Evolutionary conservation across 2,888 invertebrate genomes (phyloP).

Genomic region (Leptodirus hochenwartii): DNA sequence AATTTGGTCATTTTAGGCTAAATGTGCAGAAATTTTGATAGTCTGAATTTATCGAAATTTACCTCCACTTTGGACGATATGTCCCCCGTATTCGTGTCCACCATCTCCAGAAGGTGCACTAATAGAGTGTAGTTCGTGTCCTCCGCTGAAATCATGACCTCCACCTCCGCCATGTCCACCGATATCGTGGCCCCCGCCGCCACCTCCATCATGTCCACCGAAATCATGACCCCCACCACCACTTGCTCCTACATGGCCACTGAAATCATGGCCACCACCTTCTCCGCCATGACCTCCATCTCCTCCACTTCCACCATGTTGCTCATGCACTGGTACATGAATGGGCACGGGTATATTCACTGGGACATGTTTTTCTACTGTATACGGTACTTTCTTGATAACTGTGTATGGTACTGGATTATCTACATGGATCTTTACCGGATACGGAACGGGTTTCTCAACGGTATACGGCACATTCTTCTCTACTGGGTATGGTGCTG

Average conservation of each 20-base stretch:
- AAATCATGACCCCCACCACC: constrained; percentile 8
- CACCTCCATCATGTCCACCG: constrained; percentile 9
- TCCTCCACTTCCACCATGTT: constrained; percentile 19
- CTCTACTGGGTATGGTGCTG: constrained; percentile 50
- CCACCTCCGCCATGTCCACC: too few species aligned
- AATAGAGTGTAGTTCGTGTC: constrained; percentile 5
- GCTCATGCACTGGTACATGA: constrained; percentile 37
- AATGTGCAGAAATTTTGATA: too few species aligned
- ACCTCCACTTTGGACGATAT: too few species aligned
- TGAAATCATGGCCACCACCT: constrained; percentile 8
- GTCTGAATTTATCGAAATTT: too few species aligned
- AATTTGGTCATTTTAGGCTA: too few species aligned
- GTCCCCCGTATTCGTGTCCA: constrained; percentile 13
- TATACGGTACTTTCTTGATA: constrained; percentile 23
- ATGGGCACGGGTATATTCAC: constrained; percentile 53
- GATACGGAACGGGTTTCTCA: constrained; percentile 49
- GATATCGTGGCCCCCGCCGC: constrained; percentile 3
- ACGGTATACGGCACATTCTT: constrained; percentile 46
- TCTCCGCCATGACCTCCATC: constrained; percentile 13
- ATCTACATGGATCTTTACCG: constrained; percentile 38
- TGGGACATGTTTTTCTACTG: constrained; percentile 39
- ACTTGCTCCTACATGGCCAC: constrained; percentile 1
- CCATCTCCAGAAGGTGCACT: constrained; percentile 13
- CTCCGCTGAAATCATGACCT: constrained; percentile 10
- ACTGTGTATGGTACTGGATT: constrained; percentile 43